Evolutionary conservation across 2,113 vertebrate genomes (phyloP).

Genomic region (Clinocottus analis): DNA sequence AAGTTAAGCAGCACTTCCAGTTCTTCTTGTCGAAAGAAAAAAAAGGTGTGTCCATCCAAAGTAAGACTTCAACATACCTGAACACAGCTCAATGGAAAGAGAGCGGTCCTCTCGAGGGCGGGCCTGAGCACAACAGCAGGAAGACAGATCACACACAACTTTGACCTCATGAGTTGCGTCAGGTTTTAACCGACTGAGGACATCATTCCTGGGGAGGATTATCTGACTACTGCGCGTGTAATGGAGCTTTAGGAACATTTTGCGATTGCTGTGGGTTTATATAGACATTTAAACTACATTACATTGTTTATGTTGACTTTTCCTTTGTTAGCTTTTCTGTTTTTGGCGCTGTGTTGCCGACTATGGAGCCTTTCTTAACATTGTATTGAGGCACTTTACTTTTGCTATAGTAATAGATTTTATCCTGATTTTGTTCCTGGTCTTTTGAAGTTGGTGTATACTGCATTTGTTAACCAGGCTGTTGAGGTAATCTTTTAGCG

Average conservation of each 20-base stretch:
- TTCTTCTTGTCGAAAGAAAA: slow-evolving; percentile 39
- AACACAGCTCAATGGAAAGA: background rate
- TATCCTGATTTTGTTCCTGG: background rate
- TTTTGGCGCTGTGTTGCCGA: background rate
- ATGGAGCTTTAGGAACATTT: background rate
- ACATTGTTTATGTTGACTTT: background rate
- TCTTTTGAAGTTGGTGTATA: background rate
- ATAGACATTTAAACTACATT: background rate
- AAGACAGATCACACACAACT: slow-evolving; percentile 29
- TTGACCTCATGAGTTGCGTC: slow-evolving; percentile 12
- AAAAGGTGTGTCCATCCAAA: slow-evolving; percentile 52
- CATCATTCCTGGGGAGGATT: background rate
- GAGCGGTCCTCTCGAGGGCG: slow-evolving; percentile 43
- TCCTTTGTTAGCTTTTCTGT: background rate
- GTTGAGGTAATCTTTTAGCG: background rate
- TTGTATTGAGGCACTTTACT: background rate
- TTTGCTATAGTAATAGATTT: background rate
- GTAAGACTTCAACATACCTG: slow-evolving; percentile 34
- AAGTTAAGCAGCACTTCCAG: slow-evolving; percentile 46
- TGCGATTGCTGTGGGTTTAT: background rate
- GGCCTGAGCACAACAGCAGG: slow-evolving; percentile 37
- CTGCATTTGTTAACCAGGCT: background rate
- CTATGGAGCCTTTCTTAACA: background rate
- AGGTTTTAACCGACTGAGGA: background rate
- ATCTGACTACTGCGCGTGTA: slow-evolving; percentile 26